Conservation (phyloP, 2,888 invertebrate species). For the Atrina japonica region DNA sequence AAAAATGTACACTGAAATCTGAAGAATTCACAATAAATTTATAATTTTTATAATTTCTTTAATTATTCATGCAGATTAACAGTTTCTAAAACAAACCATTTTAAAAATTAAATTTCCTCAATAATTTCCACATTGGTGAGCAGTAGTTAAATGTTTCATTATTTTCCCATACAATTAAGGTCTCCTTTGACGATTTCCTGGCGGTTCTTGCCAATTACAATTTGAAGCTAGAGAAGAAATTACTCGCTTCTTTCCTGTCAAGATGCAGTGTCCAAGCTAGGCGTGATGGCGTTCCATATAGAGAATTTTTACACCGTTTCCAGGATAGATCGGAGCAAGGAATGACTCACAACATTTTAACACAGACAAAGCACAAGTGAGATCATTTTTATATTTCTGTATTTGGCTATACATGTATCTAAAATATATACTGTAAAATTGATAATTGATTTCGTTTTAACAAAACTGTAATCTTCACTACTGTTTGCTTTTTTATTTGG, state of each 20-base stretch:
- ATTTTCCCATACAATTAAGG: slow-evolving; percentile 60
- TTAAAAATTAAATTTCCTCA: no score
- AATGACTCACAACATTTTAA: slow-evolving; percentile 78
- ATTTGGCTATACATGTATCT: slow-evolving; percentile 12
- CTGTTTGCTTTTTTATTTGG: no score
- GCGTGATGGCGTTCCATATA: slow-evolving; percentile 76
- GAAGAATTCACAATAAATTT: no score
- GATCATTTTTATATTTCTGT: slow-evolving; percentile 11
- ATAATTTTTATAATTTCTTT: no score
- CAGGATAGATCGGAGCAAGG: slow-evolving; percentile 79
- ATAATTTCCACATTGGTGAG: no score
- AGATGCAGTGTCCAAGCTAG: slow-evolving; percentile 74
- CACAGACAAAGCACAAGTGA: slow-evolving; percentile 78
- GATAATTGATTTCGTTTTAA: no score
- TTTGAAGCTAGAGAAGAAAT: slow-evolving; percentile 74
- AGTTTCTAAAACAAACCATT: no score
- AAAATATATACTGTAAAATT: no score
- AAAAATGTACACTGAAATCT: no score
- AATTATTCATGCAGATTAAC: no score
- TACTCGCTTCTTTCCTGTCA: slow-evolving; percentile 78
- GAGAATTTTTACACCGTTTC: slow-evolving; percentile 80
- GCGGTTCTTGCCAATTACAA: slow-evolving; percentile 72
- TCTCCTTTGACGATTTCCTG: slow-evolving; percentile 75
- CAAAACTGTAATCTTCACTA: no score
- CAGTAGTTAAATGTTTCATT: no score